Evolutionary conservation across 2,888 invertebrate genomes (phyloP), one percentile per base, ranked within the genome.

Genomic region (Eurois occulta): DNA sequence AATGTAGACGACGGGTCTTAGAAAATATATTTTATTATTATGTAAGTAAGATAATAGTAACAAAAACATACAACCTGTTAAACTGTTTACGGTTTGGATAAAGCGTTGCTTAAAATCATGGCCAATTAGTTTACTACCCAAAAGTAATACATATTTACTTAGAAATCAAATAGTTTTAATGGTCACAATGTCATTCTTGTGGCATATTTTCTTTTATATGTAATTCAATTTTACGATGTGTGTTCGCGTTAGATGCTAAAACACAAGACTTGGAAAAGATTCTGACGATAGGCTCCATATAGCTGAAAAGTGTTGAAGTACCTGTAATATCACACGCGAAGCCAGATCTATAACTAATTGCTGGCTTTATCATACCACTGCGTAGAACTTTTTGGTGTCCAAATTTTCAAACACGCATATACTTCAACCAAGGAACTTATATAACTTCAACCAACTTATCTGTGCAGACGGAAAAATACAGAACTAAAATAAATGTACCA

Each of bases 121-220:
- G 18, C 8, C 18, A 64, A 65, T 72, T 68, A 60, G 35, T 43
- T 24, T 32, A 11, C 3, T 32, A 32, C 58, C 16, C 77, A 58
- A 48, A 28, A 32, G 60, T 46, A 24, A 35, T 35, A 38, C 38
- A 8, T 8, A 38, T 38, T 38, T 38, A 8, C 16, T 55, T 46
- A 62, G 64, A 35, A 78, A 58, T 41, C 5, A 48, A 64, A 55
- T 77, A 41, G 35, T 69, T 46, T 62, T 5, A 60, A 38, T 41
- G 35, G 35, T 32, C 46, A 32, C 48, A 38, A 38, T 24, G 24
- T 35, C 16, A 48, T 28, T 65, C 6, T 32, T 13, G 71, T 83
- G 87, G 84, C 84, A 86, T 75, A 86, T 73, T 84, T 78, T 75
- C 75, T 83, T 78, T 18, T 41, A 24, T 4, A 35, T 4, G 2